These are phyloP conservation scores for Noturus placidus DNA, from an alignment of 2,113 vertebrate species.

Conservation along the genomic window DNA sequence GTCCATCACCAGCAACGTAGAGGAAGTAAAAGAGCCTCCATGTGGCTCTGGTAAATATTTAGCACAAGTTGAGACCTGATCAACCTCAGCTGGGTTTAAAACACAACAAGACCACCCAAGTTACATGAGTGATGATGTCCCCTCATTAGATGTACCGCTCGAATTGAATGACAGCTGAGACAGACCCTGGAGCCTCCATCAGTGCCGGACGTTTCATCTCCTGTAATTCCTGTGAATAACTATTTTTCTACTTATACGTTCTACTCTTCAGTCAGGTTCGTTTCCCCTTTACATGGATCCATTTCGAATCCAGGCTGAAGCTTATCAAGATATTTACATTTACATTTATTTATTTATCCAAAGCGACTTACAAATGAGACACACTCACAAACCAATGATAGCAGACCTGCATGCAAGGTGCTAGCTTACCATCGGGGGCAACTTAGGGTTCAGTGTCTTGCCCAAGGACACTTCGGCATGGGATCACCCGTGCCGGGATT, in stretches of 20 bases:
- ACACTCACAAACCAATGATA: no score
- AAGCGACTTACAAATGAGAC: no score
- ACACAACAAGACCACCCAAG: background rate
- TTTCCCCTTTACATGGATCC: no score
- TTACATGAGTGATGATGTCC: no score
- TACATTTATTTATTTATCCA: no score
- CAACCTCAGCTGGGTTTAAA: background rate
- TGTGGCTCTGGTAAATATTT: background rate
- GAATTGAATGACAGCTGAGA: conserved; percentile 26
- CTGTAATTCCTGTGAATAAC: background rate
- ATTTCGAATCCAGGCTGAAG: background rate
- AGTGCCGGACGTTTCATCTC: conserved; percentile 61
- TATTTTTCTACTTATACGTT: background rate
- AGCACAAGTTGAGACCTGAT: background rate
- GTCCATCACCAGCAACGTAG: background rate
- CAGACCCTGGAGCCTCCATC: conserved; percentile 47
- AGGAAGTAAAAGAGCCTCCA: background rate
- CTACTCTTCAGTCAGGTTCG: background rate
- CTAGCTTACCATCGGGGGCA: no score
- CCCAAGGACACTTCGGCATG: no score
- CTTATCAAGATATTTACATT: no score
- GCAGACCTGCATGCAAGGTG: no score
- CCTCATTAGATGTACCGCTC: background rate
- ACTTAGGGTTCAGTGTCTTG: no score
- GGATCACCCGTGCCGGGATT: no score